Base-by-base conservation (phyloP, 2,888 invertebrate species). In the Lamproptera curius region DNA sequence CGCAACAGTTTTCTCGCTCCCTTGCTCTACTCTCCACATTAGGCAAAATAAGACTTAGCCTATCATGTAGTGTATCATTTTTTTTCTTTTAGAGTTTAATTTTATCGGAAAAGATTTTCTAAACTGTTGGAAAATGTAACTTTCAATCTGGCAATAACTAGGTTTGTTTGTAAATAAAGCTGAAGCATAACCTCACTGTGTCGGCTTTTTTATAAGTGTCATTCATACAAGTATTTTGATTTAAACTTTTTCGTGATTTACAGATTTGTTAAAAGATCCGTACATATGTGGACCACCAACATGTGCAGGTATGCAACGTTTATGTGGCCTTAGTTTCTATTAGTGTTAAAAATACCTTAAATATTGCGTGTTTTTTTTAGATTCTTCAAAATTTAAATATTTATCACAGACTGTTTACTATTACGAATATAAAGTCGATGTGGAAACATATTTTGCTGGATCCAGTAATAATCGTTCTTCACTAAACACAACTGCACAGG, bases 181-280 rank as follows among this genome's bases (percentile, higher is more conserved):
- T n/a, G n/a, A 20, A 5, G 20, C 6, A 20, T 20, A 20, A 20
- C 16, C 15, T 35, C 14, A 20, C 20, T 20, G 3, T 20, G 20
- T 11, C 10, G 35, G 4, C 34, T 33, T n/a, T n/a, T 33, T 11
- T 13, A n/a, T n/a, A 33, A 33, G 2, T 33, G 11, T 13, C 13
- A 13, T 33, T 33, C 33, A 5, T 33, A 13, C 8, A 33, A 13
- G n/a, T 6, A 36, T 17, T 38, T 26, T 13, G 20, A 20, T 3
- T 20, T 39, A n/a, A 39, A 20, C 6, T 3, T 5, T 20, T 31
- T 3, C 9, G 40, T 53, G 53, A 59, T 70, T 79, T 76, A 20
- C 85, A 94, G 93, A 93, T 89, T 92, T 92, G 1, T 75, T 93
- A 2, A 92, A 92, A 79, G 91, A 93, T 77, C 92, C 93, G 0